phyloP scores from a whole-genome alignment of 1,140 invertebrate species.

The Cotesia vestalis region DNA sequence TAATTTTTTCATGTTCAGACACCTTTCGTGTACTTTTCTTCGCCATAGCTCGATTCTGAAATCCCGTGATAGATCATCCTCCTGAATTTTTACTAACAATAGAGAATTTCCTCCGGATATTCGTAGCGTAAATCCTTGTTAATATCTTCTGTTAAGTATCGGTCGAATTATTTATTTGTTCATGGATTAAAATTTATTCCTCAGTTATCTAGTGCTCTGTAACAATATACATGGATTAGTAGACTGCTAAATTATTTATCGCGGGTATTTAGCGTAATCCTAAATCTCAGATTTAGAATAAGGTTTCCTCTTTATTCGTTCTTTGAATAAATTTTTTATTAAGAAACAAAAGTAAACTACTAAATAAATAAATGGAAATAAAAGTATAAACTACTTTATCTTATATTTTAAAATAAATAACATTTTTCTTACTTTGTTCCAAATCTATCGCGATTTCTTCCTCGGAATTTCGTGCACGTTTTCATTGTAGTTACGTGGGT shows the following conservation, averaged over 20 bases:
- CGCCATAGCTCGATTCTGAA: not conserved
- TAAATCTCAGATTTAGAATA: too few relatives aligned
- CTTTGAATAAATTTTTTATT: too few relatives aligned
- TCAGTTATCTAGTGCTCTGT: not conserved
- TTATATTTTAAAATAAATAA: too few relatives aligned
- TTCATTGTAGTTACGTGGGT: too few relatives aligned
- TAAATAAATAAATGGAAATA: too few relatives aligned
- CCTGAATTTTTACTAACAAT: not conserved
- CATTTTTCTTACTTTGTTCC: too few relatives aligned
- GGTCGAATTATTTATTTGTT: conserved; percentile 10
- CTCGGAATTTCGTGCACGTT: too few relatives aligned
- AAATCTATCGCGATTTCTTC: too few relatives aligned
- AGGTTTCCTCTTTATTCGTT: too few relatives aligned
- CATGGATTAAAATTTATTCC: not conserved
- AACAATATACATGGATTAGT: not conserved
- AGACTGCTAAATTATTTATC: not conserved
- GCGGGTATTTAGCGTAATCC: too few relatives aligned
- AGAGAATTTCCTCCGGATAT: conserved; percentile 2
- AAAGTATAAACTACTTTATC: too few relatives aligned
- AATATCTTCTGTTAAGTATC: conserved; percentile 24
- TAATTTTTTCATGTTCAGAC: not conserved
- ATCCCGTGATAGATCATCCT: not conserved
- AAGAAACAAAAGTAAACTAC: too few relatives aligned
- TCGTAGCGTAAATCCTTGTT: not conserved
- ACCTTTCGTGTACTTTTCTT: not conserved